These are phyloP conservation scores for Coregonus suidteri DNA, from an alignment of 2,797 vertebrate species.

Conservation along the genomic window DNA sequence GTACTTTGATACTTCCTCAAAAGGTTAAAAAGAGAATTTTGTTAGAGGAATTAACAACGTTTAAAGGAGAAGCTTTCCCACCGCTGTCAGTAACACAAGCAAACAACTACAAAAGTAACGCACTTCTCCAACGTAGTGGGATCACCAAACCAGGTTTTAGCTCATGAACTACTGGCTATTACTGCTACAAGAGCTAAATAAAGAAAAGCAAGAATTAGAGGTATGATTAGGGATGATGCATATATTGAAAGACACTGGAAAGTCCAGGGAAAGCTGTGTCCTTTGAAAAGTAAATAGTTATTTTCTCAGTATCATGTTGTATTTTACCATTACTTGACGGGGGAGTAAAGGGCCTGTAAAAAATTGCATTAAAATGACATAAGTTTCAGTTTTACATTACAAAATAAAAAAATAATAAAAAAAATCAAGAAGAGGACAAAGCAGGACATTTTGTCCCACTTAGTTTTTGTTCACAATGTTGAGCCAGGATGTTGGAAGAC, in stretches of 20 bases:
- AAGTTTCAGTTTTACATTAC: slow-evolving; percentile 81
- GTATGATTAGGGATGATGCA: slow-evolving; percentile 88
- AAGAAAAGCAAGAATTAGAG: slow-evolving; percentile 98
- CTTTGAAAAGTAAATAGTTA: slow-evolving; percentile 99
- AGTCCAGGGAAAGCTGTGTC: slow-evolving; percentile 97
- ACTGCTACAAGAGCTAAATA: slow-evolving; percentile 87
- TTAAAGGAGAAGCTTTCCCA: slow-evolving; percentile 72
- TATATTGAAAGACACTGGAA: slow-evolving; percentile 80
- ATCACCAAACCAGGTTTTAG: slow-evolving; percentile 96
- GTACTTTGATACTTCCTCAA: slow-evolving; percentile 65
- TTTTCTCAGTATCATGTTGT: slow-evolving; percentile 90
- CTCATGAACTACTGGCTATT: slow-evolving; percentile 89
- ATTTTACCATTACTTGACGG: slow-evolving; percentile 91
- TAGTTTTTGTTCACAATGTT: slow-evolving; percentile 89
- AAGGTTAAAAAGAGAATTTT: slow-evolving; percentile 73
- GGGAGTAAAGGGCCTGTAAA: slow-evolving; percentile 94
- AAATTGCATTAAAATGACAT: slow-evolving; percentile 93
- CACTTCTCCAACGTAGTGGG: slow-evolving; percentile 81
- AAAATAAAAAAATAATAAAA: slow-evolving; percentile 62
- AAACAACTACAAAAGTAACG: slow-evolving; percentile 68
- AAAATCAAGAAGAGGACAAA: slow-evolving; percentile 91
- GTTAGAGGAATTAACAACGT: slow-evolving; percentile 66
- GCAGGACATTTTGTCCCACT: slow-evolving; percentile 94
- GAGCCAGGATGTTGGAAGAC: slow-evolving; percentile 99
- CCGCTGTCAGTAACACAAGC: slow-evolving; percentile 77